Percentiles rank a stretch among this genome's conserved stretches.
Evolutionary conservation across 2,888 invertebrate species (phyloP).

Genomic region (Laspeyria flexula): DNA sequence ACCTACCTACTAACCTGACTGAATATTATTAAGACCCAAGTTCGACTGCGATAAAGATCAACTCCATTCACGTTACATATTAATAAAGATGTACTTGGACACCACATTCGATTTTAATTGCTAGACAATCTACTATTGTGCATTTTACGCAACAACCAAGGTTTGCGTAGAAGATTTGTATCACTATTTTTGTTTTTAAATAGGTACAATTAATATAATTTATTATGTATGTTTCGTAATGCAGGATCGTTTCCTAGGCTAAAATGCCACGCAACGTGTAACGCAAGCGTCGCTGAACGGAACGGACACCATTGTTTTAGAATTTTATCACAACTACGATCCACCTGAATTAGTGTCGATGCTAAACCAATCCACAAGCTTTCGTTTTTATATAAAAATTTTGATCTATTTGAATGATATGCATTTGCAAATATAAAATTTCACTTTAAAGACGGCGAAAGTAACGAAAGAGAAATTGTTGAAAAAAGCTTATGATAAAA

Average conservation of each 20-base stretch:
- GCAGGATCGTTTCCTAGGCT: constrained; percentile 52
- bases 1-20: too few species aligned
- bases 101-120: constrained; percentile 33
- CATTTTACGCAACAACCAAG: constrained; percentile 41
- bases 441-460: constrained; percentile 16
- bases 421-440: constrained; percentile 19
- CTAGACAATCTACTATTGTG: constrained; percentile 24
- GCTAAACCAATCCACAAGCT: constrained; percentile 46
- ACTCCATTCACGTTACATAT: background rate
- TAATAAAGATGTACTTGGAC: constrained; percentile 5
- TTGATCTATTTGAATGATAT: constrained; percentile 31
- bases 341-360: constrained; percentile 73
- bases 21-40: too few species aligned
- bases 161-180: constrained; percentile 35
- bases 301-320: constrained; percentile 63
- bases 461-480: constrained; percentile 8
- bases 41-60: background rate
- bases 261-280: constrained; percentile 35
- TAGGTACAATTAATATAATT: constrained; percentile 53
- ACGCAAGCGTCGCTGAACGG: constrained; percentile 55
- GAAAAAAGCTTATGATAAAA: constrained; percentile 1
- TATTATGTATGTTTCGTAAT: constrained; percentile 53
- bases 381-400: constrained; percentile 50
- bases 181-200: constrained; percentile 45
- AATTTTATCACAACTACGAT: constrained; percentile 67